These are phyloP conservation scores for Punctoribates punctum DNA, from an alignment of 2,888 invertebrate genomes.

Conservation along the genomic window DNA sequence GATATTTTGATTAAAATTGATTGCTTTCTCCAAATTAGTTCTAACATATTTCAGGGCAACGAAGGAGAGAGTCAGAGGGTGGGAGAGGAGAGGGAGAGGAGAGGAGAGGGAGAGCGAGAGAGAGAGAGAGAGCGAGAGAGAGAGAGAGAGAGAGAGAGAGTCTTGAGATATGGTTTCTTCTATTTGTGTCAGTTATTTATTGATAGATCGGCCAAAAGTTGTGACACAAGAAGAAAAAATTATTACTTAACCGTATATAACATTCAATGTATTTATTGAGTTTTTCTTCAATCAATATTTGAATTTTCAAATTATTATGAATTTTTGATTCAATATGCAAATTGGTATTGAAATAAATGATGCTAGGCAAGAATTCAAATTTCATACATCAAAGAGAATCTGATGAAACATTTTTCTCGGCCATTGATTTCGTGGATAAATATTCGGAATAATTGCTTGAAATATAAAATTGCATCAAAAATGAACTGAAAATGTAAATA, in stretches of 20 bases:
- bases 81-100: neutral
- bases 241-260: neutral
- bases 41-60: neutral
- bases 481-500: no score
- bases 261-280: neutral
- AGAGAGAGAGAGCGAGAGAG: no score
- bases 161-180: neutral
- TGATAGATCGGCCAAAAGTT: neutral
- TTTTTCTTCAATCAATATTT: neutral
- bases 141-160: no score
- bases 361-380: neutral
- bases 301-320: neutral
- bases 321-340: neutral
- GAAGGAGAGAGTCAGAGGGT: neutral
- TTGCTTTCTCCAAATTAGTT: conserved; percentile 9
- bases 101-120: neutral
- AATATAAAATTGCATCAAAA: no score
- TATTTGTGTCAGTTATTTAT: neutral
- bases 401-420: neutral
- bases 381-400: neutral
- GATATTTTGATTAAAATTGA: conserved; percentile 24
- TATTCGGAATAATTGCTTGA: no score
- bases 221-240: neutral
- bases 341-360: neutral
- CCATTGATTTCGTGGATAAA: no score